Conservation (phyloP, 2,888 invertebrate species). For the Idaea dimidiata region DNA sequence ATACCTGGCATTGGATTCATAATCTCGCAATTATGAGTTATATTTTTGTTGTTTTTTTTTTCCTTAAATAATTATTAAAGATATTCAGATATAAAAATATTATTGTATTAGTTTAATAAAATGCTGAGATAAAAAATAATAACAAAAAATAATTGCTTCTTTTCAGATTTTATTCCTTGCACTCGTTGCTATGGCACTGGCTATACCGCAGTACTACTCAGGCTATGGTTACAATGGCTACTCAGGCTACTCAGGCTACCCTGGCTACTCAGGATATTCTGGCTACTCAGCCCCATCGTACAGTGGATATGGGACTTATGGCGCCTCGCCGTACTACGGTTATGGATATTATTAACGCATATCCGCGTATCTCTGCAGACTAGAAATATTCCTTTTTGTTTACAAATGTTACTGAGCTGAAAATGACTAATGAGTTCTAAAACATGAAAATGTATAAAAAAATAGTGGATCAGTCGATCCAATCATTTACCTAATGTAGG, state of each 20-base stretch:
- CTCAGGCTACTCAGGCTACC: constrained; percentile 56
- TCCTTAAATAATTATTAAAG: no score
- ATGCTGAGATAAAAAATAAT: no score
- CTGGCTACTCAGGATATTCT: constrained; percentile 49
- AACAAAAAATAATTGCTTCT: constrained; percentile 1
- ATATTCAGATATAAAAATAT: no score
- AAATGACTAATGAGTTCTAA: no score
- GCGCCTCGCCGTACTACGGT: constrained; percentile 58
- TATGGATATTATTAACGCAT: constrained; percentile 57
- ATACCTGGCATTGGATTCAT: no score
- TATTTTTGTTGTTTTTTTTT: no score
- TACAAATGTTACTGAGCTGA: no score
- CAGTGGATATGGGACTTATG: constrained; percentile 51
- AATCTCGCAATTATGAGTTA: no score
- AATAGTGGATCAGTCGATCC: no score
- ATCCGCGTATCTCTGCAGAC: neutral
- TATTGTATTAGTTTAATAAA: no score
- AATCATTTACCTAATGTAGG: no score
- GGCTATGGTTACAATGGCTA: constrained; percentile 58
- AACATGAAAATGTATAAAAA: no score
- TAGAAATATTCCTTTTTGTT: constrained; percentile 3
- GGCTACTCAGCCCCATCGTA: constrained; percentile 56
- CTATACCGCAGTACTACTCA: constrained; percentile 68
- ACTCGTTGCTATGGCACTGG: constrained; percentile 67
- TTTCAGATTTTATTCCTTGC: constrained; percentile 69